Evolutionary conservation across 2,113 vertebrate genomes (phyloP), one percentile per base, ranked within the genome.

Genomic region (Hepsetus odoe): DNA sequence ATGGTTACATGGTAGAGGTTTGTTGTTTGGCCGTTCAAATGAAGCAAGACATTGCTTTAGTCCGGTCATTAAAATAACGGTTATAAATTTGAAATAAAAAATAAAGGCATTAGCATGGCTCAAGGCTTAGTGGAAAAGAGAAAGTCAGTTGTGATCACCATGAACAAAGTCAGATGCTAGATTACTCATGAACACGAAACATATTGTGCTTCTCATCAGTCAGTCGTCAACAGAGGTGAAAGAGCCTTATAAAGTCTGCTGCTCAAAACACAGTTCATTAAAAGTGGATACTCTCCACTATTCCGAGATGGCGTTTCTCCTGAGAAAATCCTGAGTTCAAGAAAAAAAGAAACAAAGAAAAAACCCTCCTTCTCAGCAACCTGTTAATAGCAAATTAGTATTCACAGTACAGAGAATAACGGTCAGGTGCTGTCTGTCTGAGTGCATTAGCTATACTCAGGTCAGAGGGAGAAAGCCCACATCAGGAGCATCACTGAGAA

Each of bases 61-160:
- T 42, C 13, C 66, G 35, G 42, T n/a, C 44, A 62, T 24, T 40
- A 62, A 30, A 16, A 26, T 76, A 72, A 80, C 58, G 76, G 81
- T 67, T 80, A 71, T 65, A 20, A 56, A 35, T 74, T 16, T 33
- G 70, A 71, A 40, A 11, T 42, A 26, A 67, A 69, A 46, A 4
- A 44, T 40, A 49, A 74, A 71, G 58, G 74, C 58, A 71, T 30
- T 76, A 56, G 51, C 80, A 88, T 86, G 80, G 85, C 85, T 90
- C 85, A 80, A 88, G 78, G 84, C 86, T 91, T 72, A 72, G 81
- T 77, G 73, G 71, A 86, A 84, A 38, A 80, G 58, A 68, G 64
- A 59, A 59, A 70, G 71, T 55, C 59, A 72, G 71, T 64, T 80
- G 82, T 72, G 16, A 35, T n/a, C 32, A 38, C 33, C 66, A 38